These are phyloP conservation scores for Drosophila stalkeri DNA, from an alignment of 2,888 invertebrate genomes.

Conservation along the genomic window DNA sequence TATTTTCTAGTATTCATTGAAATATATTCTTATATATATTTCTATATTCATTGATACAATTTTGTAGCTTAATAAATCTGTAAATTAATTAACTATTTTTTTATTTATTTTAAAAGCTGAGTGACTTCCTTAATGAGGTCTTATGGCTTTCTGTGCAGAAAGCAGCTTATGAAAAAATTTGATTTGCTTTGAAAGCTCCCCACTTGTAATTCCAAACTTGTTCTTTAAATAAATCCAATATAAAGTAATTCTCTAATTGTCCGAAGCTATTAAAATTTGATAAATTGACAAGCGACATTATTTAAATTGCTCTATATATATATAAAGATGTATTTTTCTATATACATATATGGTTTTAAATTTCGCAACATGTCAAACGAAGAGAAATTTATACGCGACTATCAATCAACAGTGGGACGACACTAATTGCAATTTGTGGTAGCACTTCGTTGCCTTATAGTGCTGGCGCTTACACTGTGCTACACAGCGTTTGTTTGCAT, in stretches of 20 bases:
- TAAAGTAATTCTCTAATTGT: background rate
- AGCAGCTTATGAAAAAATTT: no score
- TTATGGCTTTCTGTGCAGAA: no score
- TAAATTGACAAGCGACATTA: background rate
- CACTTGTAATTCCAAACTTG: background rate
- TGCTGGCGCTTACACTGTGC: conserved; percentile 25
- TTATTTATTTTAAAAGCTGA: no score
- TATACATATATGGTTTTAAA: background rate
- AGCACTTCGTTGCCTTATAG: conserved; percentile 2
- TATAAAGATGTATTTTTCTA: background rate
- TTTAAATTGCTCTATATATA: background rate
- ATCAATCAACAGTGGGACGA: conserved; percentile 55
- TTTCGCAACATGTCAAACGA: background rate
- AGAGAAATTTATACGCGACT: conserved; percentile 15
- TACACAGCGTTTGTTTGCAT: conserved; percentile 18
- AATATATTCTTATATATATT: no score
- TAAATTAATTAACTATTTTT: no score
- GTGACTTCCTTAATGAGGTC: no score
- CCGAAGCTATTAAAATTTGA: background rate
- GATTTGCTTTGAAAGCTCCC: background rate
- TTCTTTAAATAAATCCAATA: background rate
- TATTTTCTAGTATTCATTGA: no score
- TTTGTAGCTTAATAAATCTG: no score
- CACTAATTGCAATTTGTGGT: conserved; percentile 63
- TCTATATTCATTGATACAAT: no score